Evolutionary conservation across 1,140 invertebrate species (phyloP).

Genomic region (Leucophenga varia): DNA sequence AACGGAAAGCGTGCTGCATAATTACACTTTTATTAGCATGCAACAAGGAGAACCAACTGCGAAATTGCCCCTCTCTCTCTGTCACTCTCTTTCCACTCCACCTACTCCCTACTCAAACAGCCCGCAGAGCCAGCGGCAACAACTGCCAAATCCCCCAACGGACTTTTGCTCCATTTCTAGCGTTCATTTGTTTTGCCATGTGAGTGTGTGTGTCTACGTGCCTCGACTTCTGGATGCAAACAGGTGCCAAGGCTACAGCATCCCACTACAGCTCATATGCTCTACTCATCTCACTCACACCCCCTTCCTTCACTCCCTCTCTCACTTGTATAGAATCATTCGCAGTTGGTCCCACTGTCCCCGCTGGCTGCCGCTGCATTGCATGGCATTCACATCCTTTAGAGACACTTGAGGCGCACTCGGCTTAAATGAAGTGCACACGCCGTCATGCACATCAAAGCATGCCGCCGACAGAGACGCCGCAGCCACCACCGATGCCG

Average conservation of each 20-base stretch:
- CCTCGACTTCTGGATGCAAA: constrained; percentile 43
- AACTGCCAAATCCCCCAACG: constrained; percentile 10
- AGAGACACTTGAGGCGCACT: constrained; percentile 48
- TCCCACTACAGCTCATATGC: no score
- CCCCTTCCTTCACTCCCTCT: no score
- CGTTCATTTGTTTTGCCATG: constrained; percentile 10
- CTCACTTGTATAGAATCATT: no score
- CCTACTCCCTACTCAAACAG: no score
- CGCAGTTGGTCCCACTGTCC: neutral
- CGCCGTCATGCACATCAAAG: constrained; percentile 48
- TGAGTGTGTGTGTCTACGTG: constrained; percentile 29
- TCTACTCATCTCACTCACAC: no score
- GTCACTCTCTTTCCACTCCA: neutral
- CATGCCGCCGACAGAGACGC: constrained; percentile 29
- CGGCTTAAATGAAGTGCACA: constrained; percentile 51
- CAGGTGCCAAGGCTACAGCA: constrained; percentile 40
- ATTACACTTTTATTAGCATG: constrained; percentile 50
- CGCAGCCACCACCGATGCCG: no score
- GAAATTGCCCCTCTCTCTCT: constrained; percentile 27
- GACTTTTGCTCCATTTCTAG: neutral
- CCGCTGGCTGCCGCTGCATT: constrained; percentile 15
- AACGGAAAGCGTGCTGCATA: constrained; percentile 27
- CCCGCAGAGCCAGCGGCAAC: constrained; percentile 8
- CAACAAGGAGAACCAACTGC: constrained; percentile 28
- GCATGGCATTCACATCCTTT: constrained; percentile 33